phyloP scores from a whole-genome alignment of 1,140 invertebrate species.

The Hyles vespertilio region DNA sequence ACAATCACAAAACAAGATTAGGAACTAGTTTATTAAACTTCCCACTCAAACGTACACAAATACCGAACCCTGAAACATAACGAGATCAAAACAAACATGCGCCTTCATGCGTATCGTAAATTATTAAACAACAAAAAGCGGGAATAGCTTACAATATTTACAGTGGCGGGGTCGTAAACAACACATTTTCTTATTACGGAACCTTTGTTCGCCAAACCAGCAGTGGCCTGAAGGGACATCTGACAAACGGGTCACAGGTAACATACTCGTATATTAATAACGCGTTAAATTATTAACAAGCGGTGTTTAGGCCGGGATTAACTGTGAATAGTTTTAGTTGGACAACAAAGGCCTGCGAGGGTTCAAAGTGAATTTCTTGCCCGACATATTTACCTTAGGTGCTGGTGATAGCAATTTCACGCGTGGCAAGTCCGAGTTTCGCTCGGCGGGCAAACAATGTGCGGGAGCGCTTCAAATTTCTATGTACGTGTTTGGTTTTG shows the following conservation, averaged over 20 bases:
- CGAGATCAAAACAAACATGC: constrained; percentile 27
- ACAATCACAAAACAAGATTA: constrained; percentile 9
- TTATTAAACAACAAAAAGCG: constrained; percentile 60
- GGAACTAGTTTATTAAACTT: too few relatives aligned
- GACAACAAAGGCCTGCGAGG: constrained; percentile 71
- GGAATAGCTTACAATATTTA: constrained; percentile 55
- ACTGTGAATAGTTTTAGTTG: constrained; percentile 74
- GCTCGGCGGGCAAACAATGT: constrained; percentile 59
- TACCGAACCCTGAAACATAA: constrained; percentile 13
- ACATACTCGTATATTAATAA: constrained; percentile 68
- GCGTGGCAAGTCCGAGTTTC: constrained; percentile 61
- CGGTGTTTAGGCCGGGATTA: constrained; percentile 73
- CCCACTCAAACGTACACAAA: too few relatives aligned
- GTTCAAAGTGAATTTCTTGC: constrained; percentile 75
- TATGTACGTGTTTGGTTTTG: neutral
- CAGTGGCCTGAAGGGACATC: constrained; percentile 58
- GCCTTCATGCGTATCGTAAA: constrained; percentile 29
- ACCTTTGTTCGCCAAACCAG: constrained; percentile 62
- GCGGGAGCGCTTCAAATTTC: constrained; percentile 12
- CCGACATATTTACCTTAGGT: constrained; percentile 73
- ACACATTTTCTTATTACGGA: constrained; percentile 28
- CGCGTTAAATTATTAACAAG: constrained; percentile 73
- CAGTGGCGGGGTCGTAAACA: constrained; percentile 34
- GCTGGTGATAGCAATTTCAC: constrained; percentile 73
- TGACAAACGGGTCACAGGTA: constrained; percentile 61